Evolutionary conservation across 2,888 invertebrate species (phyloP), one percentile per base, ranked within the genome.

Genomic region (Thereva unica): DNA sequence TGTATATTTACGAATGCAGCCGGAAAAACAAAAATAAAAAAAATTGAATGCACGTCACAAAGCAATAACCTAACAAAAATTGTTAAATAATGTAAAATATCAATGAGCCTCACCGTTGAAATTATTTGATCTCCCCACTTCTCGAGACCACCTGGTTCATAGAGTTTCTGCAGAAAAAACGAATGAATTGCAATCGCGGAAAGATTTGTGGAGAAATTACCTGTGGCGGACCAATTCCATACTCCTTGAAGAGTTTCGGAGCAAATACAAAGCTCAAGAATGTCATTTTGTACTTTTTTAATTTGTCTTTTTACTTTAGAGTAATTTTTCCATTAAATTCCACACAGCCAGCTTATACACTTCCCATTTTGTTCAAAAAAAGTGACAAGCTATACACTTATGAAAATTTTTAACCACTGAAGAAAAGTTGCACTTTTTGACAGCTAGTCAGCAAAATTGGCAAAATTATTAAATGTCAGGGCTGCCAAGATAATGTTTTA

Each of bases 101-200:
- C 9, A 45, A 10, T 12, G 10, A 59, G 63, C 52, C 69, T 71
- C 73, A 80, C 80, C 71, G 79, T 78, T 71, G 85, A 83, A 42
- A 92, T 84, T 34, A 91, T 82, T 77, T 87, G 87, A 74, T 92
- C 89, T 41, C 90, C 88, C 84, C 87, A 87, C 80, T 85, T 86
- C 78, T 93, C 93, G 67, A 87, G 76, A 47, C 82, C 82, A 64
- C 84, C 83, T n/a, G 90, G 86, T 74, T 88, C 84, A 74, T 93
- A 92, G 69, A 86, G 76, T 72, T 83, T 85, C 87, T 88, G 69
- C 75, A 71, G 82, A 65, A 67, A 72, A 74, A 70, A 59, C 68
- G 71, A 69, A 68, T 57, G 74, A 73, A 35, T 65, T 52, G 12
- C 10, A 12, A 4, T 23, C 53, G 7, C 68, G 34, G 10, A 12